phyloP scores from a whole-genome alignment of 2,113 vertebrate genomes.

The Eptesicus fuscus region DNA sequence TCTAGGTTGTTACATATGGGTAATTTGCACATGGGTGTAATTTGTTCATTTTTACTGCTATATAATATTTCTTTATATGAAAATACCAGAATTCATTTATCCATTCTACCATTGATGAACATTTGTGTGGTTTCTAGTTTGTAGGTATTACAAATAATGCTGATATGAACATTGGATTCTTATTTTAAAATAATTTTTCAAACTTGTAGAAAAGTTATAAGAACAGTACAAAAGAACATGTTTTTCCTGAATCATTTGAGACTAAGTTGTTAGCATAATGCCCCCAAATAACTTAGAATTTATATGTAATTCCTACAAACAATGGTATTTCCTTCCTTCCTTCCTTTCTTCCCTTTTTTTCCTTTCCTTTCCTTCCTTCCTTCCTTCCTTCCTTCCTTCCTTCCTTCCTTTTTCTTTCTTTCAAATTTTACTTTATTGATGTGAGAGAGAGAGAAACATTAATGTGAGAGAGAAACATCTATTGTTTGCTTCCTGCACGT shows the following conservation, averaged over 20 bases:
- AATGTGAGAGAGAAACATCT: too few relatives aligned
- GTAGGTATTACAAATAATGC: neutral
- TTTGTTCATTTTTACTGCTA: neutral
- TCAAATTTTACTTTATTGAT: too few relatives aligned
- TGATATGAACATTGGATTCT: neutral
- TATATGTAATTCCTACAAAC: neutral
- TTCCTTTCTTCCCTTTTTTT: too few relatives aligned
- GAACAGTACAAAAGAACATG: neutral
- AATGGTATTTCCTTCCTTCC: neutral
- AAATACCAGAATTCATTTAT: neutral
- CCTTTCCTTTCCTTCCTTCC: too few relatives aligned
- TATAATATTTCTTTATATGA: neutral
- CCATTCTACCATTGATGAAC: neutral
- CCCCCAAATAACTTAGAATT: neutral
- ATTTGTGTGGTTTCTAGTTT: neutral
- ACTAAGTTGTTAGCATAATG: neutral
- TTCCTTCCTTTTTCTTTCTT: too few relatives aligned
- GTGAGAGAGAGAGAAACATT: too few relatives aligned
- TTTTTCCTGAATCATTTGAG: neutral
- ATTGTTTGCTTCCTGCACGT: too few relatives aligned
- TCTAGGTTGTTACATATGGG: neutral
- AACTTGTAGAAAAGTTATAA: neutral
- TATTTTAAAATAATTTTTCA: neutral
- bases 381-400: too few relatives aligned
- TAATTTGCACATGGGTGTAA: neutral